phyloP scores from a whole-genome alignment of 2,888 invertebrate genomes.

The Caenorhabditis macrosperma region DNA sequence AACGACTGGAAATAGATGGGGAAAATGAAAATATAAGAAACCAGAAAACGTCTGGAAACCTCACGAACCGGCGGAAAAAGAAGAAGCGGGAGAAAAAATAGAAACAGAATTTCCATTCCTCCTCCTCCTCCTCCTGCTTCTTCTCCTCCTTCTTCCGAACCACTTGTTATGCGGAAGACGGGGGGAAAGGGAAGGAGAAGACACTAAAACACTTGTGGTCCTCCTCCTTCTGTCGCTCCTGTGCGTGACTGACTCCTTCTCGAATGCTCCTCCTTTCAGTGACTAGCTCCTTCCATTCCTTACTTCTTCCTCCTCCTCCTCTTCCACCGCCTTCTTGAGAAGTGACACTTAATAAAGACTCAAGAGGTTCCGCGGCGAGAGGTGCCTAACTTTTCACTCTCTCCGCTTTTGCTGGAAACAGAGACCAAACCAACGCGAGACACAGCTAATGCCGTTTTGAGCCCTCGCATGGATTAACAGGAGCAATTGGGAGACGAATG shows the following conservation, averaged over 20 bases:
- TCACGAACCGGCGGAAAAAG: no score
- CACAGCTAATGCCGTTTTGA: neutral
- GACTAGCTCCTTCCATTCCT: constrained; percentile 14
- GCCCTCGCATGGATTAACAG: neutral
- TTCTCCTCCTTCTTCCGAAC: neutral
- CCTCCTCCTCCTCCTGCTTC: neutral
- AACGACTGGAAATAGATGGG: neutral
- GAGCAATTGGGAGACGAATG: neutral
- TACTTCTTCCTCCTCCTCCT: neutral
- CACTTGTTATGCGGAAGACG: constrained; percentile 34
- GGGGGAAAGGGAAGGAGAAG: constrained; percentile 5
- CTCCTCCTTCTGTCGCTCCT: neutral
- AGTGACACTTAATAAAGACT: neutral
- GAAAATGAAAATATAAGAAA: neutral
- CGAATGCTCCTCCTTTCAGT: constrained; percentile 7
- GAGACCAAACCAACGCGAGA: neutral
- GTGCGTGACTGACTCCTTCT: constrained; percentile 5
- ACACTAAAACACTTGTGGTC: constrained; percentile 36
- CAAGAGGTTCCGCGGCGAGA: neutral
- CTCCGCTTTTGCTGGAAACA: no score
- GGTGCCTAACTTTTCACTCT: neutral
- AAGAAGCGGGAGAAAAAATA: neutral
- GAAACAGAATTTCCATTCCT: neutral
- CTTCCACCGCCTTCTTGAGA: no score
- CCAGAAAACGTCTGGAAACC: neutral